Percentiles rank a stretch among this genome's conserved stretches.
These are phyloP conservation scores for Pseudopleuronectes americanus DNA, from an alignment of 2,797 vertebrate genomes.

Conservation along the genomic window DNA sequence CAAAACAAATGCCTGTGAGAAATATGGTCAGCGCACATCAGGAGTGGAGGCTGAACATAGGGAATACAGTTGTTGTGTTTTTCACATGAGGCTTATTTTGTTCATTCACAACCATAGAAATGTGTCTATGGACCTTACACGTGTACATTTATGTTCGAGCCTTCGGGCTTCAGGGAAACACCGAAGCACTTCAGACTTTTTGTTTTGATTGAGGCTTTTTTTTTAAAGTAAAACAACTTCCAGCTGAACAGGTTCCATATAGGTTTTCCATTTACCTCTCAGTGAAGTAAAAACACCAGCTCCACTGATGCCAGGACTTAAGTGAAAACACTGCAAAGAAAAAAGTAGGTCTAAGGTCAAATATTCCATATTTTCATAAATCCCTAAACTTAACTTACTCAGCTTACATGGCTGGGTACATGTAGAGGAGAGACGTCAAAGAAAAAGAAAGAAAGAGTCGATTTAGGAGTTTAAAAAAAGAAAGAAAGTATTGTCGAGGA, in stretches of 20 bases:
- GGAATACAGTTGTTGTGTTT: background rate
- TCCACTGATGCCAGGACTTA: constrained; percentile 87
- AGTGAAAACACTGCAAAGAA: constrained; percentile 90
- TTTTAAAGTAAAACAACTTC: constrained; percentile 85
- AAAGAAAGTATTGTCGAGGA: background rate
- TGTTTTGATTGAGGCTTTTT: constrained; percentile 78
- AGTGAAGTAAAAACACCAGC: constrained; percentile 86
- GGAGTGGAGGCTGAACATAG: constrained; percentile 8
- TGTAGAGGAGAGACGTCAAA: background rate
- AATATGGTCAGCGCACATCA: constrained; percentile 45
- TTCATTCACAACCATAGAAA: background rate
- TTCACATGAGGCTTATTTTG: background rate
- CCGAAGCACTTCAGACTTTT: constrained; percentile 84
- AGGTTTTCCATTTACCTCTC: constrained; percentile 91
- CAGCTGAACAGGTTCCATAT: constrained; percentile 87
- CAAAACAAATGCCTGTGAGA: constrained; percentile 77
- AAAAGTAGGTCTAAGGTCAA: constrained; percentile 87
- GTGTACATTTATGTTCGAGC: background rate
- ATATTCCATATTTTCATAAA: constrained; percentile 81
- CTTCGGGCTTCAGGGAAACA: constrained; percentile 32
- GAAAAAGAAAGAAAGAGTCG: background rate
- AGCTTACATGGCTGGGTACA: background rate
- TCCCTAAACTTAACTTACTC: constrained; percentile 67
- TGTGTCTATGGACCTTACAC: no score
- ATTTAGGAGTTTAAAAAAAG: background rate